Evolutionary conservation across 2,113 vertebrate genomes (phyloP), one percentile per base, ranked within the genome.

Genomic region (Podilymbus podiceps): DNA sequence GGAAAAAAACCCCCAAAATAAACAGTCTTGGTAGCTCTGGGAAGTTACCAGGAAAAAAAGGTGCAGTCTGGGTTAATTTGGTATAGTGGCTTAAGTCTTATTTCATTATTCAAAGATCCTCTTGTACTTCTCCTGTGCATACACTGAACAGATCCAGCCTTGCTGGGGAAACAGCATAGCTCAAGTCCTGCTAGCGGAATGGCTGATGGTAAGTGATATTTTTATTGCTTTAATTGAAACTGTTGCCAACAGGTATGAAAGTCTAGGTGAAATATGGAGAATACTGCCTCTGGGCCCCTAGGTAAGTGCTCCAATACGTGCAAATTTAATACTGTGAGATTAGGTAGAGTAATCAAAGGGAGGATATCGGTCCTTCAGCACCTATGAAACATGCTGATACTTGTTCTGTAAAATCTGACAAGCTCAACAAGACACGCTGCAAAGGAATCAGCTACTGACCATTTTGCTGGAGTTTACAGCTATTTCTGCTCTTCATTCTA

Each of bases 351-450:
- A 44, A 60, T 42, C 28, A 63, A 77, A 73, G 40, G 50, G 21
- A 60, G 90, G 74, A 52, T 44, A 85, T 9, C 53, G 60, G 38
- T 67, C 68, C 76, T 90, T 83, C n/a, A 31, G 75, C 63, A 71
- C 0, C 0, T 18, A 40, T 30, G 49, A 85, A 75, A 49, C 8
- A 60, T 9, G 40, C 23, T 0, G 0, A 21, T 40, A 68, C 42
- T 52, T 76, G 30, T 42, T 63, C 40, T n/a, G 27, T 42, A 73
- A 60, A 84, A 68, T 68, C 77, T 64, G 69, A 75, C 30, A 49
- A 72, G 66, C 49, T 85, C 42, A 87, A 27, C 15, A 52, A 78
- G 60, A 72, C 35, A 56, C 1, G 4, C 21, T 21, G 50, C 72
- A 82, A 82, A 46, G 27, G 56, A 56, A 68, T 42, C 40, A 35